phyloP scores from a whole-genome alignment of 2,888 invertebrate species.

The Dyspetes luteomarginatus region DNA sequence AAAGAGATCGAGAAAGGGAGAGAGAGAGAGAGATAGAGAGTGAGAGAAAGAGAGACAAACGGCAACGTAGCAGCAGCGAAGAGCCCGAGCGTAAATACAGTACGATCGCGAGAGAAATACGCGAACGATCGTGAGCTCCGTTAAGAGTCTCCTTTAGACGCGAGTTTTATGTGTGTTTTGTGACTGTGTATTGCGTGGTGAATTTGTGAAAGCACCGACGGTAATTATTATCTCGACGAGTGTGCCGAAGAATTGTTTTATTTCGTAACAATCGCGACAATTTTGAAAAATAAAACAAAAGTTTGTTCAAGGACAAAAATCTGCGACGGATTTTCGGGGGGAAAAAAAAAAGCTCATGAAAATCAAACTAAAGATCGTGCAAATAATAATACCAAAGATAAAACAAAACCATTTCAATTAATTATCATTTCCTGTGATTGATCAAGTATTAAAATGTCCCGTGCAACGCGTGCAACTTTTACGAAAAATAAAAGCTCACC shows the following conservation, averaged over 20 bases:
- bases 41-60: slow-evolving; percentile 48
- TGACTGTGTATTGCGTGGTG: background rate
- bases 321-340: no score
- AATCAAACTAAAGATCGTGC: background rate
- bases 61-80: slow-evolving; percentile 44
- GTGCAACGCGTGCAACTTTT: background rate
- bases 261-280: no score
- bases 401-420: background rate
- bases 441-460: background rate
- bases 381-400: slow-evolving; percentile 17
- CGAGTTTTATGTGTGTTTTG: slow-evolving; percentile 20
- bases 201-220: no score
- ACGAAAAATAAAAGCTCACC: slow-evolving; percentile 1
- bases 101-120: slow-evolving; percentile 61
- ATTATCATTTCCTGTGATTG: slow-evolving; percentile 43
- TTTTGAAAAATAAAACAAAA: no score
- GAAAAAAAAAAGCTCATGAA: background rate
- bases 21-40: slow-evolving; percentile 57
- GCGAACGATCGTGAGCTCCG: slow-evolving; percentile 61
- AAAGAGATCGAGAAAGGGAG: slow-evolving; percentile 68
- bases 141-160: slow-evolving; percentile 30
- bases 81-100: slow-evolving; percentile 62
- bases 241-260: no score
- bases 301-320: no score
- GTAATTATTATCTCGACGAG: no score